Base-by-base conservation (phyloP, 2,113 vertebrate species). In the Tachuris rubrigastra region DNA sequence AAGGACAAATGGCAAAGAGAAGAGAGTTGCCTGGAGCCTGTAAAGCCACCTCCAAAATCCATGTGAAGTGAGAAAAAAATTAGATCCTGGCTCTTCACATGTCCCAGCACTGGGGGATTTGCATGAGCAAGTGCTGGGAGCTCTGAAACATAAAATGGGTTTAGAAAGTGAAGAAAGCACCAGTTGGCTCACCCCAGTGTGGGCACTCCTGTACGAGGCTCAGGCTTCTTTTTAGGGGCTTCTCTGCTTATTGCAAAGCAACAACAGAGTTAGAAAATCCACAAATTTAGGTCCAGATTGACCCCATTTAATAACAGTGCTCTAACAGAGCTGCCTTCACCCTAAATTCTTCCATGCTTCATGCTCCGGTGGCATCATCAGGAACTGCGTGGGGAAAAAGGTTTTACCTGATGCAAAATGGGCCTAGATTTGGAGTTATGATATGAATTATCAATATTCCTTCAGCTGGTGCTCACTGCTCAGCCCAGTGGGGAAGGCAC, bases 111-210 rank as follows among this genome's bases (percentile, higher is more conserved):
- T 3, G 15, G 5, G 30, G 31, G 35, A 24, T 82, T 19, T 55
- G 60, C 22, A 41, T 0, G 2, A 55, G n/a, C 0, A 0, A 71
- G 56, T 11, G 6, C 17, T 12, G 7, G 20, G 50, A 82, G 37
- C 15, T 86, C 60, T 39, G 35, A 46, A 44, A 59, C 21, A 13
- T 9, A 47, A 62, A 52, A 19, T 5, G n/a, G 42, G 21, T 30
- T 71, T 39, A 52, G 18, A 47, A 75, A 55, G 28, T 12, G 39
- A 52, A 82, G 49, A 35, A 85, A 65, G 20, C 2, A 8, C 8
- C 62, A 30, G 0, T 9, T 33, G 56, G 31, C 21, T 75, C 80
- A 46, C 3, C 11, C 35, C 2, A 0, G 5, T 21, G 60, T 6
- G 66, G 50, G 9, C 21, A 22, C 5, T 14, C 37, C 58, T 2